Evolutionary conservation across 2,113 vertebrate species (phyloP).

Genomic region (Forbesichthys papilliferus): DNA sequence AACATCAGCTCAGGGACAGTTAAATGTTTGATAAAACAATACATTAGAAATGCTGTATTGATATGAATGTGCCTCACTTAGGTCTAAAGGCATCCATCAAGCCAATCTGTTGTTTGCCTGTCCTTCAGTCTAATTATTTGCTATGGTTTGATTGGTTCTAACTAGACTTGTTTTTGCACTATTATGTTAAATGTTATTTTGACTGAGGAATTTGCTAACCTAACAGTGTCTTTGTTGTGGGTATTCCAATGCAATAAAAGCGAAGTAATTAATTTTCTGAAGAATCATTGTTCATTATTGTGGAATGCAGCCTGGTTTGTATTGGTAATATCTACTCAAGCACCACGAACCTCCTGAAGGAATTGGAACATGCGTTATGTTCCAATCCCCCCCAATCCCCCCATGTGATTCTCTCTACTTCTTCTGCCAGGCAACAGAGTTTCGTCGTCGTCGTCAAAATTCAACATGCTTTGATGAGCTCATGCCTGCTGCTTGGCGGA

Average conservation of each 20-base stretch:
- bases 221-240: neutral
- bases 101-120: no score
- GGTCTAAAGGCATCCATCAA: no score
- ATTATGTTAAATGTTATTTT: no score
- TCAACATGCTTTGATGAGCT: slow-evolving; percentile 13
- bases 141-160: no score
- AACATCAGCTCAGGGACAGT: neutral
- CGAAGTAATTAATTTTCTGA: neutral
- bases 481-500: slow-evolving; percentile 17
- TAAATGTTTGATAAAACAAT: neutral
- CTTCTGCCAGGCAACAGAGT: neutral
- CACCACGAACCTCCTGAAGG: neutral
- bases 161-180: no score
- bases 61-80: no score
- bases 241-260: neutral
- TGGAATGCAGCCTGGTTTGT: no score
- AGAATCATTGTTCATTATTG: neutral
- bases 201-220: no score
- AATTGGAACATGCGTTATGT: neutral
- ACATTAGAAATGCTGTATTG: no score
- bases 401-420: no score
- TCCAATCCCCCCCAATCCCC: no score
- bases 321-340: neutral
- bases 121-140: no score
- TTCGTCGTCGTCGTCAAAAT: neutral